Base-by-base conservation (phyloP, 2,113 vertebrate genomes). In the Seriola aureovittata region DNA sequence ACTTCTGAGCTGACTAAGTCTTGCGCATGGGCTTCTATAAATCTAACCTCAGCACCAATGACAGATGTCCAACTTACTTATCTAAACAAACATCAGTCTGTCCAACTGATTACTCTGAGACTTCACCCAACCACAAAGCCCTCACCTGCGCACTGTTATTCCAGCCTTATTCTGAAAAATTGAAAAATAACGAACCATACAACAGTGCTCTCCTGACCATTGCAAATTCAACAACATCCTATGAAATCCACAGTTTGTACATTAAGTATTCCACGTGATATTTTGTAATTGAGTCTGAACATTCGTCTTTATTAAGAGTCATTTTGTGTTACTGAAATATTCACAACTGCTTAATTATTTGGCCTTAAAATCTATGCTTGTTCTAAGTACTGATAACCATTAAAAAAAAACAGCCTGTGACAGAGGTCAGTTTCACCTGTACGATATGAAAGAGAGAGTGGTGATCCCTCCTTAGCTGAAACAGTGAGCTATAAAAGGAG, bases 401-500 rank as follows among this genome's bases (percentile, higher is more conserved):
- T 29, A 2, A 66, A 75, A 17, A 73, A 13, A 71, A 42, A 8
- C 1, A 23, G 16, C 68, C 77, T 9, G 42, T 9, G 58, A 76
- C 70, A 71, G 63, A 60, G 75, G 69, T 88, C 75, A 32, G 42
- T 36, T 71, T 62, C 50, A 60, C 75, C 40, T 58, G 48, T 34
- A 4, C 0, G 19, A 58, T 19, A 54, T 60, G 29, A 76, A 81
- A 80, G 73, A 69, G 66, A 83, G 72, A 76, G 70, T 73, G 54
- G 58, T 63, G 74, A 88, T 68, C 60, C 70, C 75, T 74, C 50
- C 75, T 23, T 79, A 75, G 87, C 73, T 88, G 86, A 83, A 90
- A 89, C 73, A 80, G 82, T 83, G 67, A 80, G 85, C 82, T 80
- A 81, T 90, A 90, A 92, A 92, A 92, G 86, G 80, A 90, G 92